A percentile compares a stretch with the other conserved stretches of the same genome.
phyloP scores from a whole-genome alignment of 2,888 invertebrate species.

The Diplolepis rosae region DNA sequence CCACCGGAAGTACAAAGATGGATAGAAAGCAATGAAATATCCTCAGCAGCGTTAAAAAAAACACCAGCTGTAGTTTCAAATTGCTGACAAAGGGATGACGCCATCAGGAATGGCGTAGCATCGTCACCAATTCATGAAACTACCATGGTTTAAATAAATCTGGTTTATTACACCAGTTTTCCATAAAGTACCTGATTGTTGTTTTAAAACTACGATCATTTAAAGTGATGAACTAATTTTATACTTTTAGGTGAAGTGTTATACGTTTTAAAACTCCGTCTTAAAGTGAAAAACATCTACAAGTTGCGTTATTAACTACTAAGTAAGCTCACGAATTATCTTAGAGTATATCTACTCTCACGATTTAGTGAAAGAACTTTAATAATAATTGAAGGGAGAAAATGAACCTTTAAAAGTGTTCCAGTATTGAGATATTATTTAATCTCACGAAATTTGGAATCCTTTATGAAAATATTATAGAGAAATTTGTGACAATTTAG shows the following conservation, averaged over 20 bases:
- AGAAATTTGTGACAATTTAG: neutral
- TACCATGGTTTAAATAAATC: conserved; percentile 54
- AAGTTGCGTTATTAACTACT: neutral
- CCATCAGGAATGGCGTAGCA: conserved; percentile 51
- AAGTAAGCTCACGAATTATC: neutral
- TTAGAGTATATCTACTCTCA: neutral
- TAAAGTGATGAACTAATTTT: conserved; percentile 16
- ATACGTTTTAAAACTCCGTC: neutral
- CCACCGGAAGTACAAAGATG: conserved; percentile 81
- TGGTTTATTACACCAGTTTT: conserved; percentile 1
- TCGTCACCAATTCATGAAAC: conserved; percentile 55
- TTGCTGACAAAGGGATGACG: conserved; percentile 65
- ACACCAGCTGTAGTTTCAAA: conserved; percentile 43
- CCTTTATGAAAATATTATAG: neutral
- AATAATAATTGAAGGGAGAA: neutral
- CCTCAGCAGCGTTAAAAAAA: conserved; percentile 79
- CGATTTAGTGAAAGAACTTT: neutral
- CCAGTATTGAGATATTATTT: neutral
- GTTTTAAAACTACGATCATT: conserved; percentile 5
- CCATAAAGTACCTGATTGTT: conserved; percentile 18
- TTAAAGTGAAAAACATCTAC: neutral
- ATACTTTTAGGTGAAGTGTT: neutral
- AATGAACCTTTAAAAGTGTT: neutral
- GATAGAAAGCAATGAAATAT: conserved; percentile 83
- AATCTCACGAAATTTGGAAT: neutral